A percentile compares a stretch with the other conserved stretches of the same genome.
Evolutionary conservation across 2,797 vertebrate genomes (phyloP).

Genomic region (Sylvia borin): DNA sequence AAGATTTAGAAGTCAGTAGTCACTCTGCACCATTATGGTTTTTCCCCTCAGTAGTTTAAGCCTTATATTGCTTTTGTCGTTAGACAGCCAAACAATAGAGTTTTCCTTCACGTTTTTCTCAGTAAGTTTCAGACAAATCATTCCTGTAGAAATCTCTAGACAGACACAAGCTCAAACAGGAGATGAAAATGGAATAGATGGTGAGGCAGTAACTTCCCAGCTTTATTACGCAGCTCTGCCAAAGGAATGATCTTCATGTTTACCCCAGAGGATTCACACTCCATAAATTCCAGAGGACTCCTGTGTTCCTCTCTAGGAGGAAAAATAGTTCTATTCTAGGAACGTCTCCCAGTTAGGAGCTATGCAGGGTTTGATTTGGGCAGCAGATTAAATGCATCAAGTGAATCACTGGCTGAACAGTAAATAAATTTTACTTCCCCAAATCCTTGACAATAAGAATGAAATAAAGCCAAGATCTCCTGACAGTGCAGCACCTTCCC

Average conservation of each 20-base stretch:
- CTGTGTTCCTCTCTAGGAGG: not conserved
- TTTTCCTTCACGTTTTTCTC: not conserved
- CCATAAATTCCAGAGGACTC: not conserved
- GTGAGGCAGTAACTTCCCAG: not conserved
- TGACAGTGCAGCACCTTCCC: not conserved
- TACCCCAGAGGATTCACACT: not conserved
- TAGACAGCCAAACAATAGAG: not conserved
- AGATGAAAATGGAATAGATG: not conserved
- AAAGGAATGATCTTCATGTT: not conserved
- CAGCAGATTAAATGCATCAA: not conserved
- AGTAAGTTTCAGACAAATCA: not conserved
- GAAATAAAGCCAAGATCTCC: not conserved
- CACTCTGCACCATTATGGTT: not conserved
- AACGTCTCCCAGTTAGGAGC: not conserved
- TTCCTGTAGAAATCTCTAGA: not conserved
- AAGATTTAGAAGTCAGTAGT: conserved; percentile 3
- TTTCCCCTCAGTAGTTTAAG: not conserved
- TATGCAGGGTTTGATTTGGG: not conserved
- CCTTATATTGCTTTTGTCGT: not conserved
- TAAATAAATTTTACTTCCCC: not conserved
- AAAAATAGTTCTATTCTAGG: not conserved
- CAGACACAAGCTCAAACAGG: not conserved
- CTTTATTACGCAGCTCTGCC: not conserved
- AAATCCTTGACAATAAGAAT: not conserved
- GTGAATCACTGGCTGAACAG: not conserved